Evolutionary conservation across 2,888 invertebrate species (phyloP), one percentile per base, ranked within the genome.

Genomic region (Orthosia gracilis): DNA sequence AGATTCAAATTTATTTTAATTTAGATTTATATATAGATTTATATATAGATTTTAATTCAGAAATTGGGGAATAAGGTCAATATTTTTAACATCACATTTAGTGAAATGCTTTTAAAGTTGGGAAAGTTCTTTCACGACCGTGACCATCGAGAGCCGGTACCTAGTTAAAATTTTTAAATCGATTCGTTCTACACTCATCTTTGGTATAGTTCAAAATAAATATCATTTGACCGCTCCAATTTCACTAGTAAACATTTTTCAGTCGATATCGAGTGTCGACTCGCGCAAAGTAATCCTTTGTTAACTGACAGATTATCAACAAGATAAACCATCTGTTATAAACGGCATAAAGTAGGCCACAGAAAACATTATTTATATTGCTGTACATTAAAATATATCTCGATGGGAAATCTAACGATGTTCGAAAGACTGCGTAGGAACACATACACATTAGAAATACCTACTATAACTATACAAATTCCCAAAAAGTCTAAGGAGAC

Each of bases 301-400:
- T 18, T 50, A 61, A 49, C 15, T 50, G 61, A 55, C 54, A 82
- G 76, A 40, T 75, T 61, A 77, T 26, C 50, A 55, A 45, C n/a
- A 57, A 61, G 50, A 68, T 61, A 57, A 59, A 58, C 1, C 21
- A 61, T 65, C 76, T 21, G 23, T 67, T 52, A 52, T 52, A 52
- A 67, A 52, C n/a, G 23, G 50, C 31, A 26, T 15, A 49, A 17
- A 11, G 47, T 54, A 76, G 45, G 18, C 45, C 31, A 67, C 31
- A 15, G 18, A 47, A 4, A 62, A 31, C 18, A 57, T 62, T 52
- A 26, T 50, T 77, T 47, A 76, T 47, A 18, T 21, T 31, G 31
- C 52, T 21, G 15, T 49, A 52, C 17, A 78, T 71, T 83, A 83
- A 72, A 79, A 84, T 64, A 73, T 65, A 73, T 68, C 59, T 61